Evolutionary conservation across 1,140 invertebrate species (phyloP).

Genomic region (Neodiprion fabricii): DNA sequence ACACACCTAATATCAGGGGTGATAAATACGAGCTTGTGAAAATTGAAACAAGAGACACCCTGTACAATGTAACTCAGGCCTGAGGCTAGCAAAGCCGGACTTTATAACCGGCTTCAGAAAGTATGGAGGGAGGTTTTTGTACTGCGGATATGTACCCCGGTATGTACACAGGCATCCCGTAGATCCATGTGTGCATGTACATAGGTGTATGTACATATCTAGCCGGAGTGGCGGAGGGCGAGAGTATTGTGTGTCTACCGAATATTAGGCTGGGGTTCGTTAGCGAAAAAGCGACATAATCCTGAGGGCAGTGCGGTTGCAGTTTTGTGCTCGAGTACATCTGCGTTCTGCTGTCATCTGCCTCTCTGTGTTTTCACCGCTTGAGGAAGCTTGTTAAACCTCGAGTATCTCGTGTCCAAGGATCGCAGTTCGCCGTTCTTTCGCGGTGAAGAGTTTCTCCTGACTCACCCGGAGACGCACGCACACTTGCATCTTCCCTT

Average conservation of each 20-base stretch:
- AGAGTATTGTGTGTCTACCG: not conserved
- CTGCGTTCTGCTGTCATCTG: conserved; percentile 21
- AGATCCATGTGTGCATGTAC: not conserved
- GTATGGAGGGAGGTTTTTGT: too few relatives aligned
- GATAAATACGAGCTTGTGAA: too few relatives aligned
- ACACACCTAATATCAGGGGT: too few relatives aligned
- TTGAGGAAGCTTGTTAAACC: conserved; percentile 44
- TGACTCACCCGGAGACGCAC: too few relatives aligned
- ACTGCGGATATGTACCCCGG: not conserved
- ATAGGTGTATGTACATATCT: not conserved
- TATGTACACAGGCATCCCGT: not conserved
- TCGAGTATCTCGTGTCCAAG: conserved; percentile 14
- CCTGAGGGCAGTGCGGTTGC: not conserved
- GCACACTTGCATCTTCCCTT: too few relatives aligned
- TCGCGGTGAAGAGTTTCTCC: not conserved
- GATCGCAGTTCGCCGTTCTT: not conserved
- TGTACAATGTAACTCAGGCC: too few relatives aligned
- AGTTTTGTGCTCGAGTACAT: conserved; percentile 17
- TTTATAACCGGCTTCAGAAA: too few relatives aligned
- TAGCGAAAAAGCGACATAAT: conserved; percentile 26
- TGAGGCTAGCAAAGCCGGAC: too few relatives aligned
- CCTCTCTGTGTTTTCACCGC: conserved; percentile 24
- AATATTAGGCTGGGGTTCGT: conserved; percentile 29
- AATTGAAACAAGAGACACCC: too few relatives aligned
- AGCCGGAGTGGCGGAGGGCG: too few relatives aligned